A percentile compares a stretch with the other conserved stretches of the same genome.
Evolutionary conservation across 2,797 vertebrate species (phyloP).

Genomic region (Dermochelys coriacea): DNA sequence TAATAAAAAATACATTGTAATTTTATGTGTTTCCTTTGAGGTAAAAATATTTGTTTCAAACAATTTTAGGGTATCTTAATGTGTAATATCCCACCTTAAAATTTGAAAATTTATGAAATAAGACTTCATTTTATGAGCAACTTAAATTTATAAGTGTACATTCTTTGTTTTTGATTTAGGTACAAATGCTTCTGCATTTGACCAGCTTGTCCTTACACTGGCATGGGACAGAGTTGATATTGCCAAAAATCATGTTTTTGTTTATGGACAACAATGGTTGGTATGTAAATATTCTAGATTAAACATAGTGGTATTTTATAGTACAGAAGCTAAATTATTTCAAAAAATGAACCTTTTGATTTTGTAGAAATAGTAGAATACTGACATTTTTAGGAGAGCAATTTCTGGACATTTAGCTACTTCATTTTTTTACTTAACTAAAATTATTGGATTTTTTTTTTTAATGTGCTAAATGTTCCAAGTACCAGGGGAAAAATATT

Average conservation of each 20-base stretch:
- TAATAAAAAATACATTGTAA: neutral
- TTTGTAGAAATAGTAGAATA: neutral
- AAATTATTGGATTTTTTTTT: no score
- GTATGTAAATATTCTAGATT: conserved; percentile 82
- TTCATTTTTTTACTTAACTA: neutral
- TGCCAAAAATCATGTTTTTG: conserved; percentile 99
- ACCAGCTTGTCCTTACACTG: conserved; percentile 97
- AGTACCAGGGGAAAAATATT: neutral
- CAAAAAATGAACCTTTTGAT: conserved; percentile 13
- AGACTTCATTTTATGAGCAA: neutral
- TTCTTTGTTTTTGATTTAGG: conserved; percentile 81
- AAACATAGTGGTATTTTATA: neutral
- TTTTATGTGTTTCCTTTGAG: neutral
- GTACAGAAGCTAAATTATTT: neutral
- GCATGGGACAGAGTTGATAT: conserved; percentile 99
- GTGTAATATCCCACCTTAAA: neutral
- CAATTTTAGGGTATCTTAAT: neutral
- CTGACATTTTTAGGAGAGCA: neutral
- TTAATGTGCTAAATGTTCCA: neutral
- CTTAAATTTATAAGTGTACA: neutral
- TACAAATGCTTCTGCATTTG: conserved; percentile 95
- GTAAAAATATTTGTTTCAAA: neutral
- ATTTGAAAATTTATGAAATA: neutral
- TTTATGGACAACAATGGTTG: conserved; percentile 98
- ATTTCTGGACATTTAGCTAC: neutral